phyloP scores from a whole-genome alignment of 2,888 invertebrate genomes.

The Anodontia alba region DNA sequence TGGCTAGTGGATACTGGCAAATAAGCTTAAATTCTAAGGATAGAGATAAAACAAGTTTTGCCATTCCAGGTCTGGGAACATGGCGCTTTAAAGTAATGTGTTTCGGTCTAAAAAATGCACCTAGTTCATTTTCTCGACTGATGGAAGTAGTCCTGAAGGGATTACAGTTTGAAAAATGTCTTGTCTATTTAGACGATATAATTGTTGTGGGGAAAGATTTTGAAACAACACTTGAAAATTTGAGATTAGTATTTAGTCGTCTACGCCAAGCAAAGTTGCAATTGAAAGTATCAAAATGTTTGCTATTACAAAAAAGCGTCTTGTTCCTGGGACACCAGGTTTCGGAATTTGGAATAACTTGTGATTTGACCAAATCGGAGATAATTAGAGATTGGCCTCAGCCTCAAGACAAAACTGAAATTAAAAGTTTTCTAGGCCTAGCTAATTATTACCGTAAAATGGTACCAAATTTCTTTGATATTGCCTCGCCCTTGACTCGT shows the following conservation, averaged over 20 bases:
- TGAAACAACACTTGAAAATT: too few relatives aligned
- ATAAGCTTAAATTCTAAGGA: background rate
- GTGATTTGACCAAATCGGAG: constrained; percentile 14
- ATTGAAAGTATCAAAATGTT: constrained; percentile 20
- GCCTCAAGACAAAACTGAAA: constrained; percentile 13
- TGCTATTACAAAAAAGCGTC: constrained; percentile 24
- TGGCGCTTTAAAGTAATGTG: constrained; percentile 17
- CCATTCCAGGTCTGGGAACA: constrained; percentile 5
- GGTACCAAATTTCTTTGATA: constrained; percentile 19
- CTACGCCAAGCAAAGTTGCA: constrained; percentile 21
- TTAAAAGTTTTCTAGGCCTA: constrained; percentile 27
- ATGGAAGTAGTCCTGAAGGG: constrained; percentile 19
- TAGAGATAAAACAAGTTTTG: constrained; percentile 8
- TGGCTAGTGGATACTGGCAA: constrained; percentile 13
- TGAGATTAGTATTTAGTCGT: constrained; percentile 3
- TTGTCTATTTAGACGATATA: constrained; percentile 34
- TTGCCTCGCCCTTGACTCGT: constrained; percentile 14
- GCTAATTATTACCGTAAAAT: constrained; percentile 22
- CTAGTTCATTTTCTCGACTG: constrained; percentile 13
- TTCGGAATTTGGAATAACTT: background rate
- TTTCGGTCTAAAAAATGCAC: constrained; percentile 34
- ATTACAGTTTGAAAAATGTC: constrained; percentile 21
- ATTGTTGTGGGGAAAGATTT: constrained; percentile 21
- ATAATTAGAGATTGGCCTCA: constrained; percentile 17
- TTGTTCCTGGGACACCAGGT: constrained; percentile 23